Conservation (phyloP, 2,113 vertebrate genomes). For the Pterocles gutturalis region DNA sequence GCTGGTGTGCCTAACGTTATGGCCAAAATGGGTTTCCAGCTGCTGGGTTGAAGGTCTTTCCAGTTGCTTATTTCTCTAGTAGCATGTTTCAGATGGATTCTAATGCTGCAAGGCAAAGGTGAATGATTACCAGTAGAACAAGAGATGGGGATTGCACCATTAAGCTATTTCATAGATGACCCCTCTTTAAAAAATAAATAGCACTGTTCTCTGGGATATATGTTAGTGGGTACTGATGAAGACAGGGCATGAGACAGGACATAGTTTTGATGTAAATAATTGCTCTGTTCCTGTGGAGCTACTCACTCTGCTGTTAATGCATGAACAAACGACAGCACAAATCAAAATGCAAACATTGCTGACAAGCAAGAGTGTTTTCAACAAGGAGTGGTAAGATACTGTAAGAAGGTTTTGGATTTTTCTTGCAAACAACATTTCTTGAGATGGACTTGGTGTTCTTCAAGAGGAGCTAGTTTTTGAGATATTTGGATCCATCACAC, state of each 20-base stretch:
- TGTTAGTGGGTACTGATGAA: not conserved
- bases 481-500: not conserved
- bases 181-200: not conserved
- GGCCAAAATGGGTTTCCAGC: not conserved
- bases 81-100: not conserved
- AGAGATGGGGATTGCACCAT: not conserved
- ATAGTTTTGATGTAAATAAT: not conserved
- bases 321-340: not conserved
- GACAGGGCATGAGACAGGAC: not conserved
- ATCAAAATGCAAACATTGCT: not conserved
- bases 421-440: accelerated
- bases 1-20: not conserved
- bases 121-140: not conserved
- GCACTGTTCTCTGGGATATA: not conserved
- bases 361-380: not conserved
- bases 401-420: not conserved
- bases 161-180: not conserved
- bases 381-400: not conserved
- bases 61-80: not conserved
- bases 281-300: not conserved
- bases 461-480: not conserved
- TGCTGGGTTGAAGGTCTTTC: not conserved
- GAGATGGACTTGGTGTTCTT: not conserved
- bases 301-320: not conserved
- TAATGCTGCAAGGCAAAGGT: not conserved